Conservation (phyloP, 2,888 invertebrate species). For the Dicroscelio sp. region DNA sequence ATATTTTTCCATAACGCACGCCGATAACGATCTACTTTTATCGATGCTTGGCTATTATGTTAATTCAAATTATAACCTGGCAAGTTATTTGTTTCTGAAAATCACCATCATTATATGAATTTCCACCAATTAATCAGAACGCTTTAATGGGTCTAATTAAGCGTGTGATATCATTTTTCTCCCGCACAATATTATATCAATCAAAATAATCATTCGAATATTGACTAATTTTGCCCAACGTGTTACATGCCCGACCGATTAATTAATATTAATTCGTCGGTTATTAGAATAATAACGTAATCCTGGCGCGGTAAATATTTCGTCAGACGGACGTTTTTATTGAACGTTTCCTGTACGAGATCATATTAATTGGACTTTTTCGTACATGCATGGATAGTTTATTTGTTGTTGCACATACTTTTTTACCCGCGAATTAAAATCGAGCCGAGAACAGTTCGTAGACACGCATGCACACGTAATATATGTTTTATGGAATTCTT, state of each 20-base stretch:
- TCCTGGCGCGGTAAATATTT: constrained; percentile 39
- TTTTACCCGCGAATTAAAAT: constrained; percentile 40
- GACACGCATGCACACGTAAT: constrained; percentile 4
- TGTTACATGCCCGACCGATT: constrained; percentile 4
- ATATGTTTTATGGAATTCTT: constrained; percentile 73
- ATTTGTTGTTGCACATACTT: constrained; percentile 57
- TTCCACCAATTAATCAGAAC: too few relatives aligned
- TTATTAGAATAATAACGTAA: constrained; percentile 47
- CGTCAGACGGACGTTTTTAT: constrained; percentile 32
- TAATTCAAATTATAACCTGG: constrained; percentile 31
- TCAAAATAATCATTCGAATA: background rate
- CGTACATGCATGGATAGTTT: constrained; percentile 31
- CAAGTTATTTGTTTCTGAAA: background rate
- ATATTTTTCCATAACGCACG: constrained; percentile 56
- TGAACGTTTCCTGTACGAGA: background rate
- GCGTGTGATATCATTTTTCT: too few relatives aligned
- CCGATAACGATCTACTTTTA: constrained; percentile 53
- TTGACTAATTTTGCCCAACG: background rate
- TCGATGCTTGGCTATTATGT: constrained; percentile 23
- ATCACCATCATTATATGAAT: background rate
- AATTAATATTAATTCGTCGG: constrained; percentile 60
- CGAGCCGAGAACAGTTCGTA: constrained; percentile 46
- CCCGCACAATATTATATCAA: too few relatives aligned
- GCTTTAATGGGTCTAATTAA: too few relatives aligned
- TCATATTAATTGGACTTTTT: constrained; percentile 49